Evolutionary conservation across 1,140 invertebrate genomes (phyloP).

Genomic region (Uloborus diversus): DNA sequence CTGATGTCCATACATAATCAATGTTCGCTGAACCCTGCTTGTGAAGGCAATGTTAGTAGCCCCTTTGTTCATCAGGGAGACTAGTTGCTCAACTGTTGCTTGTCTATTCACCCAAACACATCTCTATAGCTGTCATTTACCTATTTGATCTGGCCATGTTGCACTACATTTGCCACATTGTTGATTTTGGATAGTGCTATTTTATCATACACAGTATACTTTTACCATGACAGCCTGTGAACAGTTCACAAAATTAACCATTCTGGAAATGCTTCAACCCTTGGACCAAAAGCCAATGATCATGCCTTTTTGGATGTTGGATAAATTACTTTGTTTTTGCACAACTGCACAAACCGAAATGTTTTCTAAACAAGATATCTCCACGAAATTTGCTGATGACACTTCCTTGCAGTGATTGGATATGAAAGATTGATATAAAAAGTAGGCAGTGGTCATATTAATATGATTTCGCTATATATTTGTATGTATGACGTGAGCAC

Average conservation of each 20-base stretch:
- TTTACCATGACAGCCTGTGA: neutral
- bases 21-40: too few relatives aligned
- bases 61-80: too few relatives aligned
- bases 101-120: neutral
- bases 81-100: neutral
- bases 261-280: conserved; percentile 8
- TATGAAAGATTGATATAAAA: too few relatives aligned
- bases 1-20: too few relatives aligned
- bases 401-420: too few relatives aligned
- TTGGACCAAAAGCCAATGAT: conserved; percentile 14
- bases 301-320: neutral
- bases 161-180: conserved; percentile 4
- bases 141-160: neutral
- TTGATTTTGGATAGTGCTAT: conserved; percentile 14
- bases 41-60: too few relatives aligned
- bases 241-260: conserved; percentile 1
- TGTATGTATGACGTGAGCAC: too few relatives aligned
- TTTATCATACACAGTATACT: conserved; percentile 5
- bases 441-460: too few relatives aligned
- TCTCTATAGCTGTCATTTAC: neutral
- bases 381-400: neutral
- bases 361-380: neutral
- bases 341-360: neutral
- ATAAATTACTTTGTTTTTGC: neutral
- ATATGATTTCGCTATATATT: too few relatives aligned